Evolutionary conservation across 2,113 vertebrate species (phyloP).

Genomic region (Syngnathoides biaculeatus): DNA sequence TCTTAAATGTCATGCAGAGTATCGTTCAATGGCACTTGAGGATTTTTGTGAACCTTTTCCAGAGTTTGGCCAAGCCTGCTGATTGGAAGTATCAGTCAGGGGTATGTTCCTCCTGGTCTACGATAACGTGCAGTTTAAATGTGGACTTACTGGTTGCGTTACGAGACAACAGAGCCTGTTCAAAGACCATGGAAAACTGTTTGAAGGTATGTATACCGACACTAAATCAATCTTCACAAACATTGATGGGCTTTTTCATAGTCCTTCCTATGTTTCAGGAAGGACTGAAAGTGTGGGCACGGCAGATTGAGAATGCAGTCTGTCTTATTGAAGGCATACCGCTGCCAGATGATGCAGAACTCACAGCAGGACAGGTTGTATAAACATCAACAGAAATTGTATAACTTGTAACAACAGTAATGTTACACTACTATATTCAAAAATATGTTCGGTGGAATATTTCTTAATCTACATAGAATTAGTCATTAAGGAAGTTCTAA

Average conservation of each 20-base stretch:
- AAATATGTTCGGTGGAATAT: too few species aligned
- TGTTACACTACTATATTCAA: too few species aligned
- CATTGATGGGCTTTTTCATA: neutral
- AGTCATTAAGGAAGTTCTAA: too few species aligned
- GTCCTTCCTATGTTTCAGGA: conserved; percentile 70
- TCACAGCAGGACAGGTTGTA: conserved; percentile 80
- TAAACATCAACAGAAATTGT: neutral
- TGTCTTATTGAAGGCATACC: conserved; percentile 84
- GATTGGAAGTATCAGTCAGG: conserved; percentile 92
- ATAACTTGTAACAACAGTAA: neutral
- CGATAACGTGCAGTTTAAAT: conserved; percentile 79
- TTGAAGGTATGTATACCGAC: conserved; percentile 71
- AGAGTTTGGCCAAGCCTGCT: conserved; percentile 87
- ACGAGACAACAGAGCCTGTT: conserved; percentile 54
- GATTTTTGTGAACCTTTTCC: conserved; percentile 26
- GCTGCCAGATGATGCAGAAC: conserved; percentile 77
- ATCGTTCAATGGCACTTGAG: neutral
- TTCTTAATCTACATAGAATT: too few species aligned
- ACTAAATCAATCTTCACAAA: neutral
- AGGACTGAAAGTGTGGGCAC: conserved; percentile 81
- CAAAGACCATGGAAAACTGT: conserved; percentile 72
- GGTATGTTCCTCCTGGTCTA: conserved; percentile 79
- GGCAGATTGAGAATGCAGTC: conserved; percentile 78
- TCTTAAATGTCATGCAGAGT: neutral
- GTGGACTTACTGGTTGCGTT: conserved; percentile 83